Base-by-base conservation (phyloP, 2,113 vertebrate genomes). In the Chaetops frenatus region DNA sequence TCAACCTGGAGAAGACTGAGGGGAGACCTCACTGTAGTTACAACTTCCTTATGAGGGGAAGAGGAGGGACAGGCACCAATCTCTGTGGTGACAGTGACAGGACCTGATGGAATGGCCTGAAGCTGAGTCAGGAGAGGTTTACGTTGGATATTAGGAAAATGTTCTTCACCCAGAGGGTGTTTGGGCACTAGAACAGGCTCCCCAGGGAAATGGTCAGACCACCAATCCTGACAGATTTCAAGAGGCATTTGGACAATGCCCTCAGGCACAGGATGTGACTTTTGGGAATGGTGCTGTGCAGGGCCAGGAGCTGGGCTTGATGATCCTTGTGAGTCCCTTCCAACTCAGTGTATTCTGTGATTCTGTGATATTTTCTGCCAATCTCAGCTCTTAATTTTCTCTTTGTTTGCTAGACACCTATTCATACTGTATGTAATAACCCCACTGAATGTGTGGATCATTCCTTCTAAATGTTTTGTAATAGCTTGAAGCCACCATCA, bases 71-170 rank as follows among this genome's bases (percentile, higher is more conserved):
- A 54, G 40, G 5, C 6, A 29, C 24, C 21, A 12, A 6, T 8
- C 16, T 33, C 18, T 48, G 6, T 35, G 11, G 23, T 27, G 5
- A 7, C 31, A 25, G 21, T 6, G 36, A 48, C 50, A 57, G 21
- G 35, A 36, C 21, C 0, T 2, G 1, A 19, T 1, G 19, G 5
- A 53, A n/a, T 14, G 12, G n/a, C 4, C 1, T 0, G 25, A 57
- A 27, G 9, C 3, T 42, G 31, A 4, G 15, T 10, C 27, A 36
- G 31, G 9, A 31, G 12, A 57, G 2, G 15, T 50, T 57, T 36
- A 58, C 25, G 5, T 5, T 50, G 27, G 14, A 11, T 65, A 23
- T 44, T 1, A 36, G 25, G 25, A 40, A 56, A 64, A 35, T 4
- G 24, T 31, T 33, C 36, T 28, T 72, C 31, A 48, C 12, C 21